These are phyloP conservation scores for Lacerta bilineata DNA, from an alignment of 2,797 vertebrate species.

Conservation along the genomic window DNA sequence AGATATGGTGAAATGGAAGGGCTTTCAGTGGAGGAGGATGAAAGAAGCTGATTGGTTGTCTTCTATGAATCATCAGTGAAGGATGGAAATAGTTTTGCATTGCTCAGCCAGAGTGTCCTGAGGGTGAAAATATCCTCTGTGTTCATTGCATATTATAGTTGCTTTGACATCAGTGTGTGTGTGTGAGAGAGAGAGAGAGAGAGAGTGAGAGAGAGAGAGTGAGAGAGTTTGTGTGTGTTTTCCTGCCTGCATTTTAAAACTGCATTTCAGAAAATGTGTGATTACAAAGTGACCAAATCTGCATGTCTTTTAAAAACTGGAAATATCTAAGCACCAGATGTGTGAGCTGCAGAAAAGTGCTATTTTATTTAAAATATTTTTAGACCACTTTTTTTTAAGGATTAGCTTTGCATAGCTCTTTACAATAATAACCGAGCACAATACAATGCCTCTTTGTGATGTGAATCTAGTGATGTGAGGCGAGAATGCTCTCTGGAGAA, in stretches of 20 bases:
- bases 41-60: background rate
- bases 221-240: too few relatives aligned
- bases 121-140: constrained; percentile 10
- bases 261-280: constrained; percentile 1
- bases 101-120: background rate
- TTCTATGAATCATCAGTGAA: background rate
- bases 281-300: background rate
- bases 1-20: background rate
- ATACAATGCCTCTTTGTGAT: background rate
- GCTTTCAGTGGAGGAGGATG: background rate
- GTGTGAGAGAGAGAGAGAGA: too few relatives aligned
- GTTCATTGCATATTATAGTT: constrained; percentile 21
- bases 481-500: background rate
- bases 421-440: too few relatives aligned
- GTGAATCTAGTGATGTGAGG: background rate
- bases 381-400: background rate
- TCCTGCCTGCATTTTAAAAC: background rate
- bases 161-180: background rate
- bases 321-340: background rate
- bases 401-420: too few relatives aligned
- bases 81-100: background rate
- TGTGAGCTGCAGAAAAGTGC: background rate
- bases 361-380: background rate
- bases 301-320: background rate
- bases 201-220: too few relatives aligned